Percentiles rank a stretch among this genome's conserved stretches.
These are phyloP conservation scores for Serinus canaria DNA, from an alignment of 2,113 vertebrate species.

Conservation along the genomic window DNA sequence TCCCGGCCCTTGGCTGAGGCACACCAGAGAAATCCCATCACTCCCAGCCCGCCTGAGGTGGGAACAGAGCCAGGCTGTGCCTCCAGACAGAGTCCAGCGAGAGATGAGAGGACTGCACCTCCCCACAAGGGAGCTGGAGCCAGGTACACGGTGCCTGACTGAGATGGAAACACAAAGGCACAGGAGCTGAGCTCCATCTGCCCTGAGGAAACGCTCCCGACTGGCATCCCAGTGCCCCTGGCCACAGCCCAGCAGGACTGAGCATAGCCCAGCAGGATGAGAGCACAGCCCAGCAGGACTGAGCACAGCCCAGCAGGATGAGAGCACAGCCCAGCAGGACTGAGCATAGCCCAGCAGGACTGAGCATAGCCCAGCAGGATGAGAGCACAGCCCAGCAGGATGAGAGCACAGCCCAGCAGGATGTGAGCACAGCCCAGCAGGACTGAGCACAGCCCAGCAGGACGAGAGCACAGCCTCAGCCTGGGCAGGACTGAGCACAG, in stretches of 20 bases:
- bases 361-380: too few species aligned
- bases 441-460: too few species aligned
- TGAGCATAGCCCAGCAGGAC: too few species aligned
- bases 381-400: background rate
- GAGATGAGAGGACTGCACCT: background rate
- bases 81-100: background rate
- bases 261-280: background rate
- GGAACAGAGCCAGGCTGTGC: background rate
- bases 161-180: background rate
- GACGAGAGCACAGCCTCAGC: background rate
- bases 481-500: background rate
- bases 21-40: background rate
- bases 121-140: background rate
- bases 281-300: background rate
- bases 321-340: background rate
- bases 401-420: background rate
- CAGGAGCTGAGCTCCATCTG: background rate
- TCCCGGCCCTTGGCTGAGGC: background rate
- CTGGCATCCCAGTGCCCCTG: background rate
- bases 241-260: background rate
- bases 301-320: too few species aligned
- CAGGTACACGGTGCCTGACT: background rate
- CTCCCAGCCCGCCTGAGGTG: background rate
- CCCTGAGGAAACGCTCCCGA: background rate
- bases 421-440: too few species aligned